A percentile compares a stretch with the other conserved stretches of the same genome.
These are phyloP conservation scores for Nomada lathburiana DNA, from an alignment of 2,888 invertebrate species.

Conservation along the genomic window DNA sequence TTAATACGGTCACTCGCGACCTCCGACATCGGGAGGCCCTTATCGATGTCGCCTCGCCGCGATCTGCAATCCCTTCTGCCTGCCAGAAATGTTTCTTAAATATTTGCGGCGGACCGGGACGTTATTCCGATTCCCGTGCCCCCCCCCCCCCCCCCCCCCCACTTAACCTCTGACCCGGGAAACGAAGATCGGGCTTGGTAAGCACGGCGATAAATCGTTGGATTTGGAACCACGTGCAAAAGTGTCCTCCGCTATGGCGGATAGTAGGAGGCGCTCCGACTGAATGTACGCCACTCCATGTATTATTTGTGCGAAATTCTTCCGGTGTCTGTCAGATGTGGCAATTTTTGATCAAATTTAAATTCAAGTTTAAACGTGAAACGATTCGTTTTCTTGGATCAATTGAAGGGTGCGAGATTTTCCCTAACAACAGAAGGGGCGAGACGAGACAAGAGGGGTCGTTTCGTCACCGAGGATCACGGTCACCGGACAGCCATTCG, in stretches of 20 bases:
- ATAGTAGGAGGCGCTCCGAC: slow-evolving; percentile 1
- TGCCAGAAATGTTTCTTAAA: neutral
- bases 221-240: slow-evolving; percentile 18
- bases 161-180: slow-evolving; percentile 52
- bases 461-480: slow-evolving; percentile 39
- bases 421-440: neutral
- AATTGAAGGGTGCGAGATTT: neutral
- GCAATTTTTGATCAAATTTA: no score
- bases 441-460: neutral
- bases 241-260: neutral
- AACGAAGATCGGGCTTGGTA: slow-evolving; percentile 23
- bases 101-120: slow-evolving; percentile 16
- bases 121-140: slow-evolving; percentile 24
- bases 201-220: slow-evolving; percentile 40
- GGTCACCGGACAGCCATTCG: slow-evolving; percentile 36
- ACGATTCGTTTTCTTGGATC: neutral
- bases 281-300: neutral
- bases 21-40: slow-evolving; percentile 16
- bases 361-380: neutral
- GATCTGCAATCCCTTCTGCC: neutral
- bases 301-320: neutral
- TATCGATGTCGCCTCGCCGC: slow-evolving; percentile 29
- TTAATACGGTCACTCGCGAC: slow-evolving; percentile 71
- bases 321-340: neutral
- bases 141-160: slow-evolving; percentile 4